A percentile compares a stretch with the other conserved stretches of the same genome.
Evolutionary conservation across 2,888 invertebrate species (phyloP).

Genomic region (Ctenicera cuprea): DNA sequence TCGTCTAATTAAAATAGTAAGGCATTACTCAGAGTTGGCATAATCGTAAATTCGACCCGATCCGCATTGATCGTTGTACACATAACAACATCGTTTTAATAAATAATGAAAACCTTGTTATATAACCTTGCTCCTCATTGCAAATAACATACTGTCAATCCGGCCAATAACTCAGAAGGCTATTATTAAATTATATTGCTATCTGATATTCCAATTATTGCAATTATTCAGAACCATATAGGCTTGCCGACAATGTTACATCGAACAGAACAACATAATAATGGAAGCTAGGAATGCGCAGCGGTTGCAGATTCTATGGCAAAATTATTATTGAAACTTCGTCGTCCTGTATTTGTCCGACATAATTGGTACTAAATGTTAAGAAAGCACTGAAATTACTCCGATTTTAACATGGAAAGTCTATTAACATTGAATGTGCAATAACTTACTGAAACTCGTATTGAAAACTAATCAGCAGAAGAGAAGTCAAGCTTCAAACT

Average conservation of each 20-base stretch:
- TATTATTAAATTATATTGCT: constrained; percentile 53
- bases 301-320: constrained; percentile 5
- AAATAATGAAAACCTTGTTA: constrained; percentile 54
- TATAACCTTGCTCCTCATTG: constrained; percentile 54
- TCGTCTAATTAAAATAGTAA: constrained; percentile 47
- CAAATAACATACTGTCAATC: constrained; percentile 53
- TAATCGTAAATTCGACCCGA: constrained; percentile 48
- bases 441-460: too few relatives aligned
- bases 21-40: constrained; percentile 41
- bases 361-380: constrained; percentile 28
- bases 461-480: too few relatives aligned
- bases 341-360: constrained; percentile 4
- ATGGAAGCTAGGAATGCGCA: constrained; percentile 32
- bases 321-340: constrained; percentile 11
- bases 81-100: constrained; percentile 47
- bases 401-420: not conserved
- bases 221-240: constrained; percentile 47
- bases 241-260: constrained; percentile 47
- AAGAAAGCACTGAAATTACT: not conserved
- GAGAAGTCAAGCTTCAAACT: too few relatives aligned
- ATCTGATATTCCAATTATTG: constrained; percentile 52
- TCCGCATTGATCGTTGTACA: constrained; percentile 33
- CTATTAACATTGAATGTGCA: too few relatives aligned
- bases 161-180: constrained; percentile 54
- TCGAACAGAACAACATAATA: constrained; percentile 40